Base-by-base conservation (phyloP, 1,140 invertebrate genomes). In the Trichogramma pretiosum region DNA sequence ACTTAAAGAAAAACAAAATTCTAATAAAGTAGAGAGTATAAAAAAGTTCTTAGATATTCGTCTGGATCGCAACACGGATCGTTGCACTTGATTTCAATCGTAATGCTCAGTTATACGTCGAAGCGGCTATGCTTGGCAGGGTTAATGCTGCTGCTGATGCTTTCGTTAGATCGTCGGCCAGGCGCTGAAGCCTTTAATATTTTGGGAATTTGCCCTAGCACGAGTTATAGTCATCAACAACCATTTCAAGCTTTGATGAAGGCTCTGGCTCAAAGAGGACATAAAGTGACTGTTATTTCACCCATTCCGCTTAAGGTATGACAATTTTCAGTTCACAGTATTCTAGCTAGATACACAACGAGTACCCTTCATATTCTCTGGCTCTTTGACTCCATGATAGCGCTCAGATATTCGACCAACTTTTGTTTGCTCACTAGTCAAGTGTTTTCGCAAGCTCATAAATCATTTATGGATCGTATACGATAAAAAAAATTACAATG, bases 261-360 rank as follows among this genome's bases (percentile, higher is more conserved):
- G 52, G 75, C 68, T 32, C 55, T 83, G 42, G 80, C 76, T 2
- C 48, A 53, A 24, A 63, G 67, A 43, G 77, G 75, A 17, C 80
- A 83, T 60, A 63, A 75, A 47, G 70, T 83, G 18, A 79, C 77
- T 3, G 64, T 81, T 13, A 59, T 80, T 23, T 78, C 75, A 33
- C 69, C 76, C 13, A 72, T 75, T 49, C 63, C 72, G 4, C 60
- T 70, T 13, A 74, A 76, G 56, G 63, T 61, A 58, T 37, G 33
- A 1, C 16, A 3, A 11, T 18, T 33, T 40, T 40, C 28, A 40
- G 21, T 17, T 5, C 40, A 42, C 26, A 35, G 26, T 39, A 41
- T 14, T 36, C 33, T 28, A 48, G 39, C 42, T 48, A 36, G 34
- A 14, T 48, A 36, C 36, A 16, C 39, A 11, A 40, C 46, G 30